These are phyloP conservation scores for Aethina tumida DNA, from an alignment of 1,140 invertebrate genomes.

Conservation along the genomic window DNA sequence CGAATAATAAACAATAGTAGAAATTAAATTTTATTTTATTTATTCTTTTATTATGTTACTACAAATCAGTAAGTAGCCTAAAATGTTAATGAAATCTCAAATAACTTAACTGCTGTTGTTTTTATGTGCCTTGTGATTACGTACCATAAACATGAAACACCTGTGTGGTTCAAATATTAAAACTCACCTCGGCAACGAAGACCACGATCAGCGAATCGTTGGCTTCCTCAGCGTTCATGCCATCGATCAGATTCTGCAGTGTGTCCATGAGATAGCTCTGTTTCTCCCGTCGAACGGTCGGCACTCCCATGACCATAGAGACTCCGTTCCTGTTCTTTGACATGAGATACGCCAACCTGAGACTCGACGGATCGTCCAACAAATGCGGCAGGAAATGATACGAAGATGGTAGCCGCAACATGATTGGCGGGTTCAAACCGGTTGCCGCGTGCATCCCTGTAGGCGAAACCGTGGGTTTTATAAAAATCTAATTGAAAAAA, in stretches of 20 bases:
- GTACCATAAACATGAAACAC: too few relatives aligned
- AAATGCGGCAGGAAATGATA: slow-evolving; percentile 85
- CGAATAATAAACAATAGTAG: too few relatives aligned
- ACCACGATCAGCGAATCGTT: slow-evolving; percentile 81
- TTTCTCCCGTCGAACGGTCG: slow-evolving; percentile 81
- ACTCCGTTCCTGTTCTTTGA: slow-evolving; percentile 64
- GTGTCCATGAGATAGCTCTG: slow-evolving; percentile 84
- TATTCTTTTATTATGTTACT: too few relatives aligned
- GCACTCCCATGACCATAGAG: slow-evolving; percentile 74
- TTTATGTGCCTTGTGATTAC: too few relatives aligned
- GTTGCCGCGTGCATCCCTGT: slow-evolving; percentile 34
- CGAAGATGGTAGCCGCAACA: slow-evolving; percentile 60
- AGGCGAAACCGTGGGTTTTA: too few relatives aligned
- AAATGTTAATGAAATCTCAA: too few relatives aligned
- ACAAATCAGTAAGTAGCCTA: too few relatives aligned
- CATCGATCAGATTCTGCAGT: slow-evolving; percentile 75
- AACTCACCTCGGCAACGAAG: slow-evolving; percentile 73
- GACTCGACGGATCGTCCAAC: slow-evolving; percentile 63
- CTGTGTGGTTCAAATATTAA: too few relatives aligned
- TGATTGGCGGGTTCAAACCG: slow-evolving; percentile 33
- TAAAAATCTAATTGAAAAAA: too few relatives aligned
- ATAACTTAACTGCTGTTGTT: too few relatives aligned
- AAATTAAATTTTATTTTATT: too few relatives aligned
- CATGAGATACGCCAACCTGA: slow-evolving; percentile 68
- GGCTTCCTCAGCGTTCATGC: slow-evolving; percentile 65